These are phyloP conservation scores for Erebia aethiops DNA, from an alignment of 2,888 invertebrate genomes.

Conservation along the genomic window DNA sequence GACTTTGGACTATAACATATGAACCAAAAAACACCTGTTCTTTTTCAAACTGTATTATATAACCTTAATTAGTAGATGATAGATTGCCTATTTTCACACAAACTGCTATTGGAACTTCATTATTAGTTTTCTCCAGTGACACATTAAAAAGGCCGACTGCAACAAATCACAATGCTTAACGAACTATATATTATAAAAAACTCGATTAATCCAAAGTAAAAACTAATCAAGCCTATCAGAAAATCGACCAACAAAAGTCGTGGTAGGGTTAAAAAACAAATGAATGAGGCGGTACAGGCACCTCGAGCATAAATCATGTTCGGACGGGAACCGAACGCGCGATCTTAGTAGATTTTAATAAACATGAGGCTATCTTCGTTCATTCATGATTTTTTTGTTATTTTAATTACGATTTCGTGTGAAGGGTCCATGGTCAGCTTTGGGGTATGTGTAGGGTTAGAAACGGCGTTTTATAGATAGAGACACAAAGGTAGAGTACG, in stretches of 20 bases:
- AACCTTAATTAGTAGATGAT: constrained; percentile 7
- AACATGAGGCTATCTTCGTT: constrained; percentile 72
- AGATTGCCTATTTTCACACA: background rate
- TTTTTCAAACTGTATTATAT: background rate
- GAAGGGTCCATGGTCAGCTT: constrained; percentile 50
- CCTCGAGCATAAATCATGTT: constrained; percentile 73
- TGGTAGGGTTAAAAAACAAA: constrained; percentile 70
- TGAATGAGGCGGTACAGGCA: constrained; percentile 75
- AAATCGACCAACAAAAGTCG: constrained; percentile 64
- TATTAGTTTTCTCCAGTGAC: constrained; percentile 23
- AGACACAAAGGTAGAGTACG: background rate
- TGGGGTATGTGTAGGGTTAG: constrained; percentile 2
- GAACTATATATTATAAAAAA: constrained; percentile 45
- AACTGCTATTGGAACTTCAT: constrained; percentile 4
- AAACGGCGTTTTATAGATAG: background rate
- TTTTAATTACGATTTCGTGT: constrained; percentile 78
- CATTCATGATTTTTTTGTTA: constrained; percentile 75
- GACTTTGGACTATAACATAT: background rate
- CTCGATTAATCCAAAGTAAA: constrained; percentile 72
- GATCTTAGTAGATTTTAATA: constrained; percentile 75
- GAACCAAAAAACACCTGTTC: background rate
- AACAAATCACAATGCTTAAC: constrained; percentile 35
- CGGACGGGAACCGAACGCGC: constrained; percentile 63
- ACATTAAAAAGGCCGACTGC: constrained; percentile 24
- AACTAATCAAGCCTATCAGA: constrained; percentile 79